Percentiles rank a stretch among this genome's conserved stretches.
These are phyloP conservation scores for Sphaeramia orbicularis DNA, from an alignment of 2,797 vertebrate genomes.

Conservation along the genomic window DNA sequence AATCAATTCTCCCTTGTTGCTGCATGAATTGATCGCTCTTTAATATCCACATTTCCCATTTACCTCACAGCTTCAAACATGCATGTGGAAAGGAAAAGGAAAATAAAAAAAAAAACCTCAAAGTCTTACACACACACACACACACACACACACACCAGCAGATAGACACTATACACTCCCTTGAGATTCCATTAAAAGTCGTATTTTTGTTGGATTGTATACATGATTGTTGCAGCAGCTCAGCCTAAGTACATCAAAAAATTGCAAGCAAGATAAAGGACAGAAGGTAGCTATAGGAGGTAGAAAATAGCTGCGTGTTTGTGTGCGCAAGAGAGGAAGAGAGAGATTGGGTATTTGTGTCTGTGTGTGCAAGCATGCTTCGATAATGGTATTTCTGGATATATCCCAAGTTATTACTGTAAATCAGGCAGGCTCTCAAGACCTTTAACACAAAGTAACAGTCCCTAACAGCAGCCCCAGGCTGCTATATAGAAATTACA, in stretches of 20 bases:
- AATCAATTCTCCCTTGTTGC: conserved; percentile 61
- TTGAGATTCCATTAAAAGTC: conserved; percentile 67
- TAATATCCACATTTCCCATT: conserved; percentile 68
- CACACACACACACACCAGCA: conserved; percentile 3
- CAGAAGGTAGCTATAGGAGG: conserved; percentile 49
- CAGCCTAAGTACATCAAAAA: conserved; percentile 53
- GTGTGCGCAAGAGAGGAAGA: conserved; percentile 5
- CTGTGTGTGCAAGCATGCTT: conserved; percentile 32
- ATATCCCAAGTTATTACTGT: conserved; percentile 86
- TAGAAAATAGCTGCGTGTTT: conserved; percentile 40
- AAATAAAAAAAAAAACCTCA: conserved; percentile 36
- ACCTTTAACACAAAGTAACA: conserved; percentile 83
- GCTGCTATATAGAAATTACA: conserved; percentile 83
- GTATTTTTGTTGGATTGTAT: conserved; percentile 59
- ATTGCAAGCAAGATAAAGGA: conserved; percentile 53
- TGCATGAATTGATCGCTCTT: conserved; percentile 62
- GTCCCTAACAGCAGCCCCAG: conserved; percentile 78
- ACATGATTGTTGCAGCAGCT: conserved; percentile 67
- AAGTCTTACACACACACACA: conserved; percentile 16
- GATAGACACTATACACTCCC: conserved; percentile 36
- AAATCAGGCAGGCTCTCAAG: conserved; percentile 84
- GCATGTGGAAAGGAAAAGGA: conserved; percentile 41
- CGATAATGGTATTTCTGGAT: conserved; percentile 83
- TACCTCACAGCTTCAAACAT: conserved; percentile 59
- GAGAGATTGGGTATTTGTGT: conserved; percentile 20